Percentiles rank a stretch among this genome's conserved stretches.
These are phyloP conservation scores for Drosophila melanica DNA, from an alignment of 1,140 invertebrate species.

Conservation along the genomic window DNA sequence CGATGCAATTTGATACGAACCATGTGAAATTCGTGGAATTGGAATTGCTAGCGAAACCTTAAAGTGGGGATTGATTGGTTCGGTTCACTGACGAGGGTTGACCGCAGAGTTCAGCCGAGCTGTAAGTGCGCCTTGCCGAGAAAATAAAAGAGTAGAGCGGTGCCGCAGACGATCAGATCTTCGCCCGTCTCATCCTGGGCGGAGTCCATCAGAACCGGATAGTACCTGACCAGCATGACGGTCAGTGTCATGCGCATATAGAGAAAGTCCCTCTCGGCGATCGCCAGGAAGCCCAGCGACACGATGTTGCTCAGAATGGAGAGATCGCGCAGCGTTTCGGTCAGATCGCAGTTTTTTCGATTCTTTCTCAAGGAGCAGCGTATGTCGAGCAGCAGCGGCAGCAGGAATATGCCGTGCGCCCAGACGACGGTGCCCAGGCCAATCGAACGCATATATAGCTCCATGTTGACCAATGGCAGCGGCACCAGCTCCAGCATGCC, in stretches of 20 bases:
- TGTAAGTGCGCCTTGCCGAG: constrained; percentile 24
- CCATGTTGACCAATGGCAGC: constrained; percentile 65
- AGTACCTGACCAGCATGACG: constrained; percentile 54
- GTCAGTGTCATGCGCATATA: constrained; percentile 61
- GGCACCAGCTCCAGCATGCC: constrained; percentile 61
- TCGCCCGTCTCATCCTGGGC: constrained; percentile 52
- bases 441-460: constrained; percentile 53
- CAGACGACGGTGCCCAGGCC: constrained; percentile 45
- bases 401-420: constrained; percentile 55
- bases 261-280: constrained; percentile 46
- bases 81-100: constrained; percentile 5
- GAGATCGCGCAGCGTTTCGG: constrained; percentile 59
- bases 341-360: constrained; percentile 42
- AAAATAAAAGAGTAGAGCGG: constrained; percentile 52
- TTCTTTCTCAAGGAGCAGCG: constrained; percentile 33
- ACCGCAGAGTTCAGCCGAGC: constrained; percentile 13
- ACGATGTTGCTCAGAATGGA: constrained; percentile 67
- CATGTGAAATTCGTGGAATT: constrained; percentile 49
- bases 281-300: constrained; percentile 59
- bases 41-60: constrained; percentile 54
- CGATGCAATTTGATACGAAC: constrained; percentile 60
- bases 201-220: constrained; percentile 51
- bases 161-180: constrained; percentile 60
- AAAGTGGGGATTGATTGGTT: constrained; percentile 26
- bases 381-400: constrained; percentile 62